phyloP scores from a whole-genome alignment of 2,888 invertebrate genomes.

The Epistrophe grossulariae region DNA sequence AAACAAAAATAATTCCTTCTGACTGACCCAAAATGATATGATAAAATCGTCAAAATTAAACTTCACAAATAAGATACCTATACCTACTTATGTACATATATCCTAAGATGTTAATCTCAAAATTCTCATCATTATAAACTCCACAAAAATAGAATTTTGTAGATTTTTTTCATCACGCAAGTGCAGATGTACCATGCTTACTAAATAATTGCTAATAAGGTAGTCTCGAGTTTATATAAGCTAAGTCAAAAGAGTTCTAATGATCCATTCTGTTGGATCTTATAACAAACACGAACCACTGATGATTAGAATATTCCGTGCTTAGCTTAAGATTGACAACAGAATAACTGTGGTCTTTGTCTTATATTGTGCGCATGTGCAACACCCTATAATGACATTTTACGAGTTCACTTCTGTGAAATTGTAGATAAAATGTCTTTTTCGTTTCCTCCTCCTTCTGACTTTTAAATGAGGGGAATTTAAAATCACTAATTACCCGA shows the following conservation, averaged over 20 bases:
- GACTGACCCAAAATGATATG: slow-evolving; percentile 6
- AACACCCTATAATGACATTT: slow-evolving; percentile 66
- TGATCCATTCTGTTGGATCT: slow-evolving; percentile 19
- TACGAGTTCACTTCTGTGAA: slow-evolving; percentile 28
- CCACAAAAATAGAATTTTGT: slow-evolving; percentile 9
- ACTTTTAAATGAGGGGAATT: slow-evolving; percentile 23
- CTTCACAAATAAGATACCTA: not conserved
- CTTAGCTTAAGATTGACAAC: not conserved
- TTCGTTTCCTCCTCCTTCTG: not conserved
- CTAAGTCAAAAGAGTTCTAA: slow-evolving; percentile 28
- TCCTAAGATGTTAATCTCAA: not conserved
- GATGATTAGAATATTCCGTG: slow-evolving; percentile 33
- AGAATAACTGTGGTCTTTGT: slow-evolving; percentile 41
- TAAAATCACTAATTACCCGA: slow-evolving; percentile 34
- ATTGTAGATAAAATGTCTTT: not conserved
- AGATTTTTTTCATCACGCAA: slow-evolving; percentile 24
- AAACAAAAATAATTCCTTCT: not conserved
- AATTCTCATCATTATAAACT: slow-evolving; percentile 22
- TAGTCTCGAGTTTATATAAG: not conserved
- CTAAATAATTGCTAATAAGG: slow-evolving; percentile 24
- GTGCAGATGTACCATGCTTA: not conserved
- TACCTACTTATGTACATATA: not conserved
- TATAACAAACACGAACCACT: slow-evolving; percentile 18
- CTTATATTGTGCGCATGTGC: slow-evolving; percentile 57
- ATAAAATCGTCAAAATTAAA: slow-evolving; percentile 11